Evolutionary conservation across 2,113 vertebrate species (phyloP).

Genomic region (Promerops cafer): DNA sequence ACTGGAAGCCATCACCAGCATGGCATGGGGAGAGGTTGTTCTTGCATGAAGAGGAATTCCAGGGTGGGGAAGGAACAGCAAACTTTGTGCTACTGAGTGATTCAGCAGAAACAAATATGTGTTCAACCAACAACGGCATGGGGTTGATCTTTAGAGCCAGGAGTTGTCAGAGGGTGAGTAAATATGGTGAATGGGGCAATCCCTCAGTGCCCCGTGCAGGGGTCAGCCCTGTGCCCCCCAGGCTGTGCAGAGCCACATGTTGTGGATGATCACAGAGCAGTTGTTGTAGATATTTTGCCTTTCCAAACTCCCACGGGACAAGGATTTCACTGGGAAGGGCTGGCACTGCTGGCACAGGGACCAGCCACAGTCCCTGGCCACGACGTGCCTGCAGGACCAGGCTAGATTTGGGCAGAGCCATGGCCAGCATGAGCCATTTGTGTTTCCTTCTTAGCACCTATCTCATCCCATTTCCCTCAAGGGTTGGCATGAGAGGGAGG

Average conservation of each 20-base stretch:
- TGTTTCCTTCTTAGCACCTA: not conserved
- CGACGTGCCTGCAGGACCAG: not conserved
- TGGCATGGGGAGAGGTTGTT: not conserved
- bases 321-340: not conserved
- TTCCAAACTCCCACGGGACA: not conserved
- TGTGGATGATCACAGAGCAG: not conserved
- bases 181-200: not conserved
- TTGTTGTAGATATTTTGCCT: not conserved
- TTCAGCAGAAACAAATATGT: not conserved
- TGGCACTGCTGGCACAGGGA: not conserved
- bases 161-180: not conserved
- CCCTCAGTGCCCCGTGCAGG: no score
- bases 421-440: not conserved
- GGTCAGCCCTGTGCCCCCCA: not conserved
- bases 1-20: fast-evolving
- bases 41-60: fast-evolving
- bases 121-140: fast-evolving
- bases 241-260: not conserved
- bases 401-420: not conserved
- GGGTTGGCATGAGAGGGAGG: not conserved
- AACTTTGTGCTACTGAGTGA: not conserved
- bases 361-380: not conserved
- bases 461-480: fast-evolving
- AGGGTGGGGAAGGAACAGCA: not conserved
- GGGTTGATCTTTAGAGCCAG: not conserved